Evolutionary conservation across 2,113 vertebrate genomes (phyloP).

Genomic region (Anoplopoma fimbria): DNA sequence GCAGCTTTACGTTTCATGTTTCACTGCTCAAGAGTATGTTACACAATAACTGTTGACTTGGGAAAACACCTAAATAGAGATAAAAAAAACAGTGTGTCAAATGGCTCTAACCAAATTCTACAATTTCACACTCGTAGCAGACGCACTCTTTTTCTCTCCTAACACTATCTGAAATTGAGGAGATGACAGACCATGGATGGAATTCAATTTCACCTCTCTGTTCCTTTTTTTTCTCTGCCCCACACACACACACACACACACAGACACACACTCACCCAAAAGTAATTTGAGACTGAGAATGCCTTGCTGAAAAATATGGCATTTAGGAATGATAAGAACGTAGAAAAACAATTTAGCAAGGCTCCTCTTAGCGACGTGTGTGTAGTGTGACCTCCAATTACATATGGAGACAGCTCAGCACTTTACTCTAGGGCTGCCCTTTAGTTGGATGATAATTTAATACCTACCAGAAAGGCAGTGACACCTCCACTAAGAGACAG

Average conservation of each 20-base stretch:
- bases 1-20: neutral
- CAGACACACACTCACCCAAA: neutral
- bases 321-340: constrained; percentile 58
- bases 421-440: constrained; percentile 57
- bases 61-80: constrained; percentile 16
- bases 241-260: neutral
- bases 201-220: constrained; percentile 64
- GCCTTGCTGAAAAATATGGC: constrained; percentile 50
- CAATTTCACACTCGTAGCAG: constrained; percentile 46
- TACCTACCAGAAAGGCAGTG: constrained; percentile 39
- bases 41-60: constrained; percentile 26
- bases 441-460: constrained; percentile 57
- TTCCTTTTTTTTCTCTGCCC: neutral
- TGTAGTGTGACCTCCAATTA: constrained; percentile 44
- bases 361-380: constrained; percentile 30
- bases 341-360: constrained; percentile 60
- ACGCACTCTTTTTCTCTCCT: constrained; percentile 27
- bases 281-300: constrained; percentile 57
- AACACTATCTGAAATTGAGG: constrained; percentile 39
- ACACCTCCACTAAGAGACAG: constrained; percentile 45
- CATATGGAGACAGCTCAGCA: constrained; percentile 53
- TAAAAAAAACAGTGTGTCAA: constrained; percentile 30
- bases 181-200: constrained; percentile 60
- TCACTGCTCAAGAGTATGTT: constrained; percentile 20
- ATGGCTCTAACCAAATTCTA: constrained; percentile 52